Percentiles rank a stretch among this genome's conserved stretches.
phyloP scores from a whole-genome alignment of 2,888 invertebrate species.

The Glaucopsyche alexis region DNA sequence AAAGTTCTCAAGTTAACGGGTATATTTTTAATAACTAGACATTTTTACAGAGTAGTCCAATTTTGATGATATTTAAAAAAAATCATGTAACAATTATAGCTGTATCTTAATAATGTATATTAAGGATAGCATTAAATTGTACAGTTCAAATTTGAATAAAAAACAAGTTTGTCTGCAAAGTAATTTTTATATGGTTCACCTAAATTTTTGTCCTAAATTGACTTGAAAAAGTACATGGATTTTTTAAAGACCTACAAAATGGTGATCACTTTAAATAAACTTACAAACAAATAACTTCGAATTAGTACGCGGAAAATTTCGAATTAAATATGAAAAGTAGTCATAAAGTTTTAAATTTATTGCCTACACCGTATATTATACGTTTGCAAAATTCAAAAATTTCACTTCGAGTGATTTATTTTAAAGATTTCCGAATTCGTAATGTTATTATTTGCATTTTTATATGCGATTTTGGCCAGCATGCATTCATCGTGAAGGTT shows the following conservation, averaged over 20 bases:
- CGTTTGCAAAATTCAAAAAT: not conserved
- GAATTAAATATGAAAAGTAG: not conserved
- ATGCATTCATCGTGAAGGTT: slow-evolving; percentile 21
- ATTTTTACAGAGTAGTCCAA: too few relatives aligned
- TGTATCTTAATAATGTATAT: too few relatives aligned
- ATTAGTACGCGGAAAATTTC: not conserved
- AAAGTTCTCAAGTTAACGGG: too few relatives aligned
- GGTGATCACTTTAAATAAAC: not conserved
- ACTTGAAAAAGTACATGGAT: not conserved
- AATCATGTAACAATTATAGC: too few relatives aligned
- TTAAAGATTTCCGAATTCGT: not conserved
- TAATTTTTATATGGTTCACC: too few relatives aligned
- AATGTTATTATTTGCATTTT: not conserved
- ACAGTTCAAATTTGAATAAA: too few relatives aligned
- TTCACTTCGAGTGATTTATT: not conserved
- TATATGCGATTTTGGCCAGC: not conserved
- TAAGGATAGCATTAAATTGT: too few relatives aligned
- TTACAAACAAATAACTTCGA: too few relatives aligned
- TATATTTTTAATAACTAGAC: too few relatives aligned
- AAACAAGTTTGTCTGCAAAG: too few relatives aligned
- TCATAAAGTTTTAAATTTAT: not conserved
- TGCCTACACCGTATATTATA: not conserved
- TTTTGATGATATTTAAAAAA: too few relatives aligned
- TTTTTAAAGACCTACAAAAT: too few relatives aligned
- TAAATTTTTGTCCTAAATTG: not conserved